phyloP scores from a whole-genome alignment of 2,888 invertebrate species.

The Drosophila neonasuta region DNA sequence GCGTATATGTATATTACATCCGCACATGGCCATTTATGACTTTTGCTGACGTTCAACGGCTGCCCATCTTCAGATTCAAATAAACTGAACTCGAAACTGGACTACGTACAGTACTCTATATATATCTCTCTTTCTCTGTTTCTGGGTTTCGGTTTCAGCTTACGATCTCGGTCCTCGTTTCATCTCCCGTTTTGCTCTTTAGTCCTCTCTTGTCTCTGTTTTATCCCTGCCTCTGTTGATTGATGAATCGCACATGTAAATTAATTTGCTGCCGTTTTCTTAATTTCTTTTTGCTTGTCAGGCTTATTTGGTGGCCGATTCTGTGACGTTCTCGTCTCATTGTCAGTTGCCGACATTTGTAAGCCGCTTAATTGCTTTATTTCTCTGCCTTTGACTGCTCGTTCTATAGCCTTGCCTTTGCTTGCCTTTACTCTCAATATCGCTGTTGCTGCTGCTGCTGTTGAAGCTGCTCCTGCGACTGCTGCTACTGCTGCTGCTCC shows the following conservation, averaged over 20 bases:
- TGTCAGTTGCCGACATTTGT: constrained; percentile 69
- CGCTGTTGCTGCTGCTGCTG: not conserved
- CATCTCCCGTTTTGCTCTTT: not conserved
- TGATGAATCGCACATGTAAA: constrained; percentile 79
- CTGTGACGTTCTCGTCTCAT: constrained; percentile 48
- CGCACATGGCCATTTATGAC: constrained; percentile 65
- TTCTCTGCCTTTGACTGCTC: constrained; percentile 59
- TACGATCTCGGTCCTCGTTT: not conserved
- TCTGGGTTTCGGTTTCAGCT: not conserved
- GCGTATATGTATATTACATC: constrained; percentile 8
- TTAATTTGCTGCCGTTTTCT: constrained; percentile 76
- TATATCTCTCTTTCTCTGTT: not conserved
- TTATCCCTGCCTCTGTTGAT: constrained; percentile 54
- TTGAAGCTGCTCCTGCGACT: constrained; percentile 3
- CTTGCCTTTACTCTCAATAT: constrained; percentile 13
- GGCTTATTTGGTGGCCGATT: constrained; percentile 58
- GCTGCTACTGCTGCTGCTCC: constrained; percentile 4
- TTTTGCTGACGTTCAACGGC: constrained; percentile 60
- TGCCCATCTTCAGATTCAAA: constrained; percentile 47
- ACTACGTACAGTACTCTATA: constrained; percentile 6
- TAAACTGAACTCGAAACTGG: constrained; percentile 32
- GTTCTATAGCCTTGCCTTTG: constrained; percentile 7
- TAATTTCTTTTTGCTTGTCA: constrained; percentile 75
- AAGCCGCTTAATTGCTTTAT: constrained; percentile 79
- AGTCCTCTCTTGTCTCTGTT: constrained; percentile 13